phyloP scores from a whole-genome alignment of 2,113 vertebrate genomes.

The Boleophthalmus pectinirostris region DNA sequence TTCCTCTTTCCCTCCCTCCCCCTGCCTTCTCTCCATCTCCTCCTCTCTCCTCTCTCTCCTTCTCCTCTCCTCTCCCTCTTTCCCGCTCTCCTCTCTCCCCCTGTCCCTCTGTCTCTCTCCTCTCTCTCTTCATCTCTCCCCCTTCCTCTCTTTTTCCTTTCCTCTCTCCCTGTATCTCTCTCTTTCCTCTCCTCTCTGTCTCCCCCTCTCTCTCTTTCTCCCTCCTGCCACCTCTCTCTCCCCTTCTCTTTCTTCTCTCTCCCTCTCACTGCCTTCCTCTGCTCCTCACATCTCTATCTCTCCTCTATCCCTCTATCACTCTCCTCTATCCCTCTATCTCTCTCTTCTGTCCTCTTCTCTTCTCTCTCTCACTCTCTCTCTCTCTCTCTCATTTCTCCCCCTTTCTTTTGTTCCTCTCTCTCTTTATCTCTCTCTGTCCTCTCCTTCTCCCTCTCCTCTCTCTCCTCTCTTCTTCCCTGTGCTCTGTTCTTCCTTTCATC shows the following conservation, averaged over 20 bases:
- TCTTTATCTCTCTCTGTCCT: conserved; percentile 5
- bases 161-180: too few species aligned
- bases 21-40: neutral
- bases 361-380: neutral
- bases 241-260: neutral
- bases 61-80: neutral
- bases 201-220: too few species aligned
- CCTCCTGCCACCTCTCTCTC: conserved; percentile 10
- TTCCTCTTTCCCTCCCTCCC: neutral
- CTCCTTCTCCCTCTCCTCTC: neutral
- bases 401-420: neutral
- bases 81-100: neutral
- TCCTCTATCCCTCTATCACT: neutral
- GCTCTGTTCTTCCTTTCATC: too few species aligned
- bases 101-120: neutral
- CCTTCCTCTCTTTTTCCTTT: neutral
- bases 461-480: neutral
- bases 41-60: neutral
- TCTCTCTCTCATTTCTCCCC: neutral
- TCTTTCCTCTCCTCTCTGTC: too few species aligned
- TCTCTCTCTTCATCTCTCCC: neutral
- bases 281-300: neutral
- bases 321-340: neutral
- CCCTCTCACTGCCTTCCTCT: neutral
- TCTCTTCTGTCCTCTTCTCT: neutral